Conservation (phyloP, 2,113 vertebrate species). For the Vidua chalybeata region DNA sequence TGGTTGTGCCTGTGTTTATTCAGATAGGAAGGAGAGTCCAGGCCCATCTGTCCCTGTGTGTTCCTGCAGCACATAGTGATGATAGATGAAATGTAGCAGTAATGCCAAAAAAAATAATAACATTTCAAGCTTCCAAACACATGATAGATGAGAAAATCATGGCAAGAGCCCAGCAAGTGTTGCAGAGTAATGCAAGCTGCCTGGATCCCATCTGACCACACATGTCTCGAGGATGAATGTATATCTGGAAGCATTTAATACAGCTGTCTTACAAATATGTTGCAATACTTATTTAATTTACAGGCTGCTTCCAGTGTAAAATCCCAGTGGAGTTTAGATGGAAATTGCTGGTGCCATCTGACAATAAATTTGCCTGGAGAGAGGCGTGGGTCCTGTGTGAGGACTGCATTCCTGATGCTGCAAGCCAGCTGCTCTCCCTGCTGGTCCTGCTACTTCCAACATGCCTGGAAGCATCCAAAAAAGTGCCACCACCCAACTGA, state of each 20-base stretch:
- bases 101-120: constrained; percentile 3
- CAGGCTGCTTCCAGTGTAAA: background rate
- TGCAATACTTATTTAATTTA: constrained; percentile 8
- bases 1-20: background rate
- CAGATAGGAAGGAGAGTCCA: background rate
- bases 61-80: constrained; percentile 13
- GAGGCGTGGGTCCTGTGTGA: fast-evolving
- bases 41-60: constrained; percentile 29
- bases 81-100: constrained; percentile 9
- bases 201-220: constrained; percentile 16
- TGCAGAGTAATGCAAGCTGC: background rate
- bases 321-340: background rate
- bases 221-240: background rate
- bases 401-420: fast-evolving
- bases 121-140: background rate
- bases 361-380: background rate
- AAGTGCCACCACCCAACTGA: background rate
- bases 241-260: constrained; percentile 31
- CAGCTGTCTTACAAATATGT: background rate
- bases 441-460: background rate
- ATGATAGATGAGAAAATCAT: background rate
- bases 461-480: fast-evolving
- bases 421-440: background rate
- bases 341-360: background rate
- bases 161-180: background rate